A percentile compares a stretch with the other conserved stretches of the same genome.
Conservation (phyloP, 2,113 vertebrate species). For the Andinoacara biseriatus region DNA sequence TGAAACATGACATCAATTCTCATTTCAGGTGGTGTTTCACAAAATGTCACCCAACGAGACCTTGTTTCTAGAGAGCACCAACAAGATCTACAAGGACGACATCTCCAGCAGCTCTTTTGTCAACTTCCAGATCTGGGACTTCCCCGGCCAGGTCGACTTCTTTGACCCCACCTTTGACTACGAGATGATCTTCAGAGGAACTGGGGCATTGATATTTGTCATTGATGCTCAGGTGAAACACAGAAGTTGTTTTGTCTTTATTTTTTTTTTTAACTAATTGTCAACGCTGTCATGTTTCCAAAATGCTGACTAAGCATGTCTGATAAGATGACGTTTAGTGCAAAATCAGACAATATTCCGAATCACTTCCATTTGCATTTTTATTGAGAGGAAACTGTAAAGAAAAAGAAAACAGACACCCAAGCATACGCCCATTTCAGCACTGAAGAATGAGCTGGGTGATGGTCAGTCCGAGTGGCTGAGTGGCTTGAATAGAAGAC, state of each 20-base stretch:
- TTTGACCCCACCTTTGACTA: slow-evolving; percentile 98
- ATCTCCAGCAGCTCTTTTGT: slow-evolving; percentile 99
- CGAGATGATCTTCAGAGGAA: slow-evolving; percentile 99
- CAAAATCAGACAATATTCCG: neutral
- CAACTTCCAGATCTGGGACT: slow-evolving; percentile 99
- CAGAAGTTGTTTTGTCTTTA: neutral
- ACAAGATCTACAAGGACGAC: slow-evolving; percentile 99
- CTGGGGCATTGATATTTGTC: slow-evolving; percentile 97
- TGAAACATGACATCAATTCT: slow-evolving; percentile 5
- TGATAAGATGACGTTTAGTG: neutral
- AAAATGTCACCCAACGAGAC: slow-evolving; percentile 99
- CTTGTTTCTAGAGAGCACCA: slow-evolving; percentile 97
- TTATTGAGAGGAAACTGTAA: neutral
- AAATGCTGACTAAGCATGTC: neutral
- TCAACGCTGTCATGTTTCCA: neutral
- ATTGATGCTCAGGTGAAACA: slow-evolving; percentile 95
- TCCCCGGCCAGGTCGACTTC: slow-evolving; percentile 98
- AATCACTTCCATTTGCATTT: neutral
- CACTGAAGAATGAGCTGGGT: neutral
- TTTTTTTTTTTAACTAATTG: neutral
- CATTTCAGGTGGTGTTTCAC: slow-evolving; percentile 94
- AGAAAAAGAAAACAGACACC: neutral
- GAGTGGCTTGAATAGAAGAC: neutral
- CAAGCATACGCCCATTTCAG: neutral
- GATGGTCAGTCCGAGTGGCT: slow-evolving; percentile 19